Evolutionary conservation across 2,113 vertebrate genomes (phyloP).

Genomic region (Ochotona curzoniae): DNA sequence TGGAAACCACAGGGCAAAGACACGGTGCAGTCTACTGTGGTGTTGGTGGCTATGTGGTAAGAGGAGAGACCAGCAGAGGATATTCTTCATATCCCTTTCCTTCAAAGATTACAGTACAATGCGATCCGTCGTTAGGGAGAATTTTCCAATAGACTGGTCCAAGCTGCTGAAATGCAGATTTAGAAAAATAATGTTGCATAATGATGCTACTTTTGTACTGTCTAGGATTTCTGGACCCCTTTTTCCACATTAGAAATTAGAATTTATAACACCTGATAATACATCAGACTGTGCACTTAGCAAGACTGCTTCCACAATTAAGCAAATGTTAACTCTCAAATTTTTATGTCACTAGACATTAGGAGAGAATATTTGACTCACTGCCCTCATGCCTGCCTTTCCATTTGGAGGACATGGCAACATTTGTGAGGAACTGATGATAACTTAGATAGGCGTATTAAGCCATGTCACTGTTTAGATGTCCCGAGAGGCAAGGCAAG

Average conservation of each 20-base stretch:
- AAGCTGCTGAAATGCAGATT: neutral
- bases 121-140: neutral
- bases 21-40: neutral
- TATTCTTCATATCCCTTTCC: neutral
- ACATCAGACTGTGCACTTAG: constrained; percentile 64
- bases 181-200: neutral
- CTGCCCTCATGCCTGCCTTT: constrained; percentile 42
- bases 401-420: constrained; percentile 59
- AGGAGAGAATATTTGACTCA: constrained; percentile 64
- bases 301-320: constrained; percentile 67
- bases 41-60: rapidly evolving
- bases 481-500: constrained; percentile 40
- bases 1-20: neutral
- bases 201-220: neutral
- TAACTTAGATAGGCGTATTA: constrained; percentile 50
- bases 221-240: constrained; percentile 19
- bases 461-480: constrained; percentile 57
- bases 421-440: constrained; percentile 49
- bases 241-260: neutral
- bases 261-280: constrained; percentile 63
- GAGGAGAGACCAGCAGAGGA: neutral
- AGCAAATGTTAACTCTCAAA: constrained; percentile 72
- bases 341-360: constrained; percentile 47
- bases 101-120: neutral
- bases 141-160: neutral